Conservation (phyloP, 2,113 vertebrate species). For the Macquaria ambigua region DNA sequence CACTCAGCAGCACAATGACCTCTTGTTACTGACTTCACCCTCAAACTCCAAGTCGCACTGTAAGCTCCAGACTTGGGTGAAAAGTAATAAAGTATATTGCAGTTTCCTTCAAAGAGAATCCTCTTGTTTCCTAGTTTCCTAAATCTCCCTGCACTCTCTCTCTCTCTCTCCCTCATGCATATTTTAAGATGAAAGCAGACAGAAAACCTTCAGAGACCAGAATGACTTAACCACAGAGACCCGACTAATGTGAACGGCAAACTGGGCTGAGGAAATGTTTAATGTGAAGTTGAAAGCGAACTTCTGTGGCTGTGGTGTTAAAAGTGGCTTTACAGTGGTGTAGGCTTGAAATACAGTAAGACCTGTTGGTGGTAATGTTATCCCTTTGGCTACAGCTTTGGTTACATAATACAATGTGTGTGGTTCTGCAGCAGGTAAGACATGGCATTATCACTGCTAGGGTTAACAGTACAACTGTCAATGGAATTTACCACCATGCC, state of each 20-base stretch:
- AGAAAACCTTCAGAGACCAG: slow-evolving; percentile 60
- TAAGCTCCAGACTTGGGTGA: slow-evolving; percentile 29
- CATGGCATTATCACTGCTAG: background rate
- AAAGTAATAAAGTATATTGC: slow-evolving; percentile 58
- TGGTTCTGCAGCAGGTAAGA: background rate
- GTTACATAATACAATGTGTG: background rate
- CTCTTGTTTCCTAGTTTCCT: slow-evolving; percentile 15
- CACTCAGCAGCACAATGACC: slow-evolving; percentile 51
- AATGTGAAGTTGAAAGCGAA: slow-evolving; percentile 49
- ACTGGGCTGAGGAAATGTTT: slow-evolving; percentile 46
- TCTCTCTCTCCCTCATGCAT: slow-evolving; percentile 10
- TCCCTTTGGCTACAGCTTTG: background rate
- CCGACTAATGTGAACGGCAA: slow-evolving; percentile 18
- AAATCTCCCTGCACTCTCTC: slow-evolving; percentile 3
- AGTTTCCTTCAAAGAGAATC: slow-evolving; percentile 40
- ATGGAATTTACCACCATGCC: background rate
- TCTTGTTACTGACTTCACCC: slow-evolving; percentile 52
- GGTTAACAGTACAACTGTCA: background rate
- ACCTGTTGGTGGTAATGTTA: background rate
- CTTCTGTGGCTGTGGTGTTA: slow-evolving; percentile 17
- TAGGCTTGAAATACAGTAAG: background rate
- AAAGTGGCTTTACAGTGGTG: slow-evolving; percentile 32
- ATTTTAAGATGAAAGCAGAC: slow-evolving; percentile 67
- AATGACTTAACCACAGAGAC: slow-evolving; percentile 29
- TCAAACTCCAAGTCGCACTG: slow-evolving; percentile 25